Evolutionary conservation across 2,797 vertebrate genomes (phyloP).

Genomic region (Hydrocynus forskahlii): DNA sequence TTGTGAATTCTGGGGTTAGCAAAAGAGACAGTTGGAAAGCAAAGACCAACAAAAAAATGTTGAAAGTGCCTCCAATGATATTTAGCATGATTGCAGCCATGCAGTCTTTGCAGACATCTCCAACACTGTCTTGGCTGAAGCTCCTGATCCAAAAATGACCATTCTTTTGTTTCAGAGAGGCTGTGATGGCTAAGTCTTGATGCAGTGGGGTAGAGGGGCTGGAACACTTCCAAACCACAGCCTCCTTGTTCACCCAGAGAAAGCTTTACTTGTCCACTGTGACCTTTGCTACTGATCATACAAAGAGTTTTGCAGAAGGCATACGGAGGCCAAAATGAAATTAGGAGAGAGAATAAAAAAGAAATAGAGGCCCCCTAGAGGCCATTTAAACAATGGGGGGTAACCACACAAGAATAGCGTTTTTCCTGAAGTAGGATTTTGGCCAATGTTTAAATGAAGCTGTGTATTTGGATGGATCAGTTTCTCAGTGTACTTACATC

Average conservation of each 20-base stretch:
- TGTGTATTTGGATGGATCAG: no score
- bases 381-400: background rate
- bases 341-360: background rate
- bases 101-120: background rate
- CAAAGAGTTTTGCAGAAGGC: background rate
- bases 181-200: background rate
- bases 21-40: background rate
- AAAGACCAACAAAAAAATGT: background rate
- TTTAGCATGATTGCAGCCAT: background rate
- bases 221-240: background rate
- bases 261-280: background rate
- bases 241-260: background rate
- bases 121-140: background rate
- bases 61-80: background rate
- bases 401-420: background rate
- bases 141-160: background rate
- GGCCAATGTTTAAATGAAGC: background rate
- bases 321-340: constrained; percentile 10
- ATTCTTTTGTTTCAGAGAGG: background rate
- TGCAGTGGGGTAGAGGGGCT: background rate
- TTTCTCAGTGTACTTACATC: background rate
- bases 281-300: constrained; percentile 5
- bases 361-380: background rate
- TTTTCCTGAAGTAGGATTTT: background rate
- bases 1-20: background rate